Evolutionary conservation across 2,113 vertebrate species (phyloP), one percentile per base, ranked within the genome.

Genomic region (Carettochelys insculpta): DNA sequence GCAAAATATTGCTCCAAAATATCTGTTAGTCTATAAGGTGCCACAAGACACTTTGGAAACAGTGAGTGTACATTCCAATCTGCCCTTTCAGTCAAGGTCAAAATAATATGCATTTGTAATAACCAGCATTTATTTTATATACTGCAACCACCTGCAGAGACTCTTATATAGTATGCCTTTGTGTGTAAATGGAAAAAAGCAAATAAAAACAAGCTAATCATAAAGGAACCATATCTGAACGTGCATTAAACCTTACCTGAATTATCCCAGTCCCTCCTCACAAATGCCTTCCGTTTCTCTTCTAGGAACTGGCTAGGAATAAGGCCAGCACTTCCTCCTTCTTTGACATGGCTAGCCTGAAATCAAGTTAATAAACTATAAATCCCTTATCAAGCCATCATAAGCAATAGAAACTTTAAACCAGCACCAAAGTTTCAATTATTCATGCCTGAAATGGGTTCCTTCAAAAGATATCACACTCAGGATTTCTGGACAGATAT

Each of bases 251-350:
- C 82, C 86, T 97, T 97, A 98, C 98, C 98, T 96, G 98, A 98
- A 86, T 95, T 98, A 91, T 99, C 98, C 98, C 98, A 98, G 96
- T 99, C 99, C 97, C 97, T 98, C 94, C 99, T 98, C 93, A 99
- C 99, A 98, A 99, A 99, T 43, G 99, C 99, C 97, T 99, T 99
- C 95, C 99, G 98, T 97, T 99, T 99, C 97, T 99, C 99, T 97
- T 99, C 99, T 90, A 99, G 97, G 95, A 99, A 99, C 96, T 99
- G 99, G 96, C 99, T 99, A 83, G 99, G 99, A 96, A 99, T 99
- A 92, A 99, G 99, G 54, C 99, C 99, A 81, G 99, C 98, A 51
- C 97, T 98, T 96, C 98, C 99, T 93, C 99, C 99, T 96, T 98
- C 98, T 95, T 98, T 98, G 79, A 99, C 98, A 92, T 98, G 98